phyloP scores from a whole-genome alignment of 2,797 vertebrate species.

The Anguilla obscura region DNA sequence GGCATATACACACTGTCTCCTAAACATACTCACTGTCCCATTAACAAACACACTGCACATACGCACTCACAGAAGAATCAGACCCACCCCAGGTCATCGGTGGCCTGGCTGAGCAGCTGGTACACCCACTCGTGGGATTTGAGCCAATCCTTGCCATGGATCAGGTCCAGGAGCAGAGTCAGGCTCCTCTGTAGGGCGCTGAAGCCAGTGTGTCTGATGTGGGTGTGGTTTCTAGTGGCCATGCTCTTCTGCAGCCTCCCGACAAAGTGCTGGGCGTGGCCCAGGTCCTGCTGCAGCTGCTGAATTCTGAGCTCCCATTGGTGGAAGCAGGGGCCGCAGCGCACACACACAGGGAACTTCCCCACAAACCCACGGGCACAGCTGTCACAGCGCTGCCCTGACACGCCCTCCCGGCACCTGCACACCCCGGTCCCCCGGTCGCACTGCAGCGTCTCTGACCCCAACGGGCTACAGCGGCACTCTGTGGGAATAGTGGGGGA shows the following conservation, averaged over 20 bases:
- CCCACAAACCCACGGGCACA: slow-evolving; percentile 79
- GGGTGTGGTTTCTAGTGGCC: neutral
- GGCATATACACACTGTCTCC: neutral
- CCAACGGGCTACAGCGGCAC: slow-evolving; percentile 76
- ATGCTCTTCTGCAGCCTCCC: slow-evolving; percentile 63
- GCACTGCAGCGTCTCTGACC: slow-evolving; percentile 74
- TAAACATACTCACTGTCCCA: neutral
- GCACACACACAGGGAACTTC: slow-evolving; percentile 72
- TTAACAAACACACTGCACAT: neutral
- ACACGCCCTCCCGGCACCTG: slow-evolving; percentile 69
- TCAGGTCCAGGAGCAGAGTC: slow-evolving; percentile 61
- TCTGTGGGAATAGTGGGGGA: slow-evolving; percentile 59
- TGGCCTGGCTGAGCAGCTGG: slow-evolving; percentile 64
- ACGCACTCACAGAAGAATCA: neutral
- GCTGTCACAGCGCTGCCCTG: slow-evolving; percentile 69
- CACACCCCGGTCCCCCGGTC: slow-evolving; percentile 73
- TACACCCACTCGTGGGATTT: slow-evolving; percentile 58
- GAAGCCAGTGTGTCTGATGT: slow-evolving; percentile 59
- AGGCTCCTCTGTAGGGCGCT: slow-evolving; percentile 71
- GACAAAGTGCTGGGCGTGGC: slow-evolving; percentile 54
- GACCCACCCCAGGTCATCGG: slow-evolving; percentile 73
- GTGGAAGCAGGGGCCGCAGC: slow-evolving; percentile 83
- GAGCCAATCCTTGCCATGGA: slow-evolving; percentile 34
- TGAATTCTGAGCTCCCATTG: slow-evolving; percentile 74
- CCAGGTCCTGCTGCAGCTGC: slow-evolving; percentile 66